phyloP scores from a whole-genome alignment of 2,797 vertebrate species.

The Myotis daubentonii region DNA sequence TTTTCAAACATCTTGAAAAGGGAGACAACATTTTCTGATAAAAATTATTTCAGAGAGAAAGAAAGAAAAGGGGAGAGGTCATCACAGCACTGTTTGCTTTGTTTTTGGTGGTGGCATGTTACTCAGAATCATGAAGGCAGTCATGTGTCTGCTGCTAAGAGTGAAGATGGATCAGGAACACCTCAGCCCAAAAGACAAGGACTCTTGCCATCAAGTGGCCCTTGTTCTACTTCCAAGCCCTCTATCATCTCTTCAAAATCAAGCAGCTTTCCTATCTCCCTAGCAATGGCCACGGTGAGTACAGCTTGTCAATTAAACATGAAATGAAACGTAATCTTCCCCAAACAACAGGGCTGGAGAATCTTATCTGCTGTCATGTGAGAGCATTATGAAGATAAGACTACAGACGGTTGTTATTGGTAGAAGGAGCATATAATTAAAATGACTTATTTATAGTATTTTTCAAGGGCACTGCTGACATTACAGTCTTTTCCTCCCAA shows the following conservation, averaged over 20 bases:
- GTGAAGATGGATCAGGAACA: slow-evolving; percentile 56
- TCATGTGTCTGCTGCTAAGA: slow-evolving; percentile 69
- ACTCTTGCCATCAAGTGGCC: slow-evolving; percentile 62
- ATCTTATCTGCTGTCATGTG: slow-evolving; percentile 30
- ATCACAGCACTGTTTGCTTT: slow-evolving; percentile 37
- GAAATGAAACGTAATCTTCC: slow-evolving; percentile 80
- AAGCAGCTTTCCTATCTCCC: slow-evolving; percentile 85
- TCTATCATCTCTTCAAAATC: slow-evolving; percentile 78
- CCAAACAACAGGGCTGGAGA: slow-evolving; percentile 64
- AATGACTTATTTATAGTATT: slow-evolving; percentile 80
- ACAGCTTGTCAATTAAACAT: slow-evolving; percentile 81
- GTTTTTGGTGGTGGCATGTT: slow-evolving; percentile 37
- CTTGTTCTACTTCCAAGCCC: slow-evolving; percentile 78
- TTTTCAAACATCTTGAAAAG: slow-evolving; percentile 55
- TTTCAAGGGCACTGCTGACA: slow-evolving; percentile 33
- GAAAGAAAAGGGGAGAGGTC: not conserved
- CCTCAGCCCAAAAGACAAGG: slow-evolving; percentile 69
- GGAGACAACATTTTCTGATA: slow-evolving; percentile 6
- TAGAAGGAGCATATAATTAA: slow-evolving; percentile 36
- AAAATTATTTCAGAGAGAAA: not conserved
- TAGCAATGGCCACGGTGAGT: slow-evolving; percentile 88
- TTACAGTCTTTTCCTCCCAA: not conserved
- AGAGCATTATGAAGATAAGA: slow-evolving; percentile 16
- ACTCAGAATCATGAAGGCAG: slow-evolving; percentile 79
- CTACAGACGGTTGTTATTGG: slow-evolving; percentile 16